Evolutionary conservation across 2,888 invertebrate genomes (phyloP).

Genomic region (Apamea sordens): DNA sequence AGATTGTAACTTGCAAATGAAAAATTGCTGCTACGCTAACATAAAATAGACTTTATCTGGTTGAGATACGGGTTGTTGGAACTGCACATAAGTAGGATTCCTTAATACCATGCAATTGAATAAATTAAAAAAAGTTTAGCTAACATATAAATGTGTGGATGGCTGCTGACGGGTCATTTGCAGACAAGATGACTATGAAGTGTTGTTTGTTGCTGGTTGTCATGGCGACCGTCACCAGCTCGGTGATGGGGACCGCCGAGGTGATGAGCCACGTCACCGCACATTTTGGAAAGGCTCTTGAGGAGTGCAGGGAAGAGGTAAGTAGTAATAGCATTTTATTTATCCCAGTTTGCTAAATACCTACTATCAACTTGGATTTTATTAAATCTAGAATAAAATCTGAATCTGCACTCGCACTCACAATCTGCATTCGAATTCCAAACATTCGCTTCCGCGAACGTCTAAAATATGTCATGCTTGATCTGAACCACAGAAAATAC

Average conservation of each 20-base stretch:
- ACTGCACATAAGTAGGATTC: constrained; percentile 20
- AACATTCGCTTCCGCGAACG: too few relatives aligned
- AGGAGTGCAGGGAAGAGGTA: constrained; percentile 86
- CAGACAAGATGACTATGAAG: constrained; percentile 55
- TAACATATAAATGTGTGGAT: constrained; percentile 67
- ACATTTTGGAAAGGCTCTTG: constrained; percentile 84
- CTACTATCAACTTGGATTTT: background rate
- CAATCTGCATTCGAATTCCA: too few relatives aligned
- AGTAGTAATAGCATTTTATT: constrained; percentile 42
- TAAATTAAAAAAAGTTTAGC: constrained; percentile 68
- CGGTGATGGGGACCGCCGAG: constrained; percentile 80
- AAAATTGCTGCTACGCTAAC: background rate
- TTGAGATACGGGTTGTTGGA: constrained; percentile 22
- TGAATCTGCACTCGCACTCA: too few relatives aligned
- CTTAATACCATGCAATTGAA: constrained; percentile 64
- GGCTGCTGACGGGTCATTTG: constrained; percentile 34
- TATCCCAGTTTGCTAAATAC: background rate
- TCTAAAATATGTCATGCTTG: background rate
- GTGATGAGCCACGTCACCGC: constrained; percentile 88
- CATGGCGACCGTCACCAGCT: constrained; percentile 66
- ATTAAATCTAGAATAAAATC: background rate
- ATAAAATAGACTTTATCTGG: constrained; percentile 40
- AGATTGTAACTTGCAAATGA: constrained; percentile 28
- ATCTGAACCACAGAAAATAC: background rate
- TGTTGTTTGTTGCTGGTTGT: constrained; percentile 66